Conservation (phyloP, 2,888 invertebrate genomes). For the Melanostoma scalare region DNA sequence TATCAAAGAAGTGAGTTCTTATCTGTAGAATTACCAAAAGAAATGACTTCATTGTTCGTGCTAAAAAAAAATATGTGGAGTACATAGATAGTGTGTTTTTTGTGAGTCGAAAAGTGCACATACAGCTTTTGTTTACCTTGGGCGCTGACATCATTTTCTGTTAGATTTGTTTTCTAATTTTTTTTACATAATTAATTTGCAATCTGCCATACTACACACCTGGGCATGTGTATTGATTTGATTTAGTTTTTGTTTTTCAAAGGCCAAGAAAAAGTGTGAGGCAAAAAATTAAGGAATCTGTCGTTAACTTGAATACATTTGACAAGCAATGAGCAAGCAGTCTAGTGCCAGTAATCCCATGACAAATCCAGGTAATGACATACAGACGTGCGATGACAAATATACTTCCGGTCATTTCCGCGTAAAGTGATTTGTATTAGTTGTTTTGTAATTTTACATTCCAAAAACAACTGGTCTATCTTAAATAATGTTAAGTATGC, state of each 20-base stretch:
- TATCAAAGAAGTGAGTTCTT: conserved; percentile 32
- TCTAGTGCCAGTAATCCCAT: too few relatives aligned
- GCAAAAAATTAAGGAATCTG: too few relatives aligned
- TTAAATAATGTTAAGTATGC: too few relatives aligned
- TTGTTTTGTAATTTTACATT: too few relatives aligned
- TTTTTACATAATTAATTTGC: conserved; percentile 54
- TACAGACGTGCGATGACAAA: too few relatives aligned
- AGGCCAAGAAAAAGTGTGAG: too few relatives aligned
- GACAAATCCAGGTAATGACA: too few relatives aligned
- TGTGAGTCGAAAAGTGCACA: conserved; percentile 39
- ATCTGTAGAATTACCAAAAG: conserved; percentile 22
- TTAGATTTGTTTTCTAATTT: conserved; percentile 25
- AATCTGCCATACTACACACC: neutral
- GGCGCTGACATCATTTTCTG: conserved; percentile 62
- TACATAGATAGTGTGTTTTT: conserved; percentile 9
- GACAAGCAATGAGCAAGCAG: too few relatives aligned
- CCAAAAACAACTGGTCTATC: too few relatives aligned
- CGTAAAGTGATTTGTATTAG: too few relatives aligned
- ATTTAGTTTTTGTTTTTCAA: neutral
- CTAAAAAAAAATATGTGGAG: conserved; percentile 30
- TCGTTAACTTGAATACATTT: too few relatives aligned
- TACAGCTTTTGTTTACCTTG: conserved; percentile 66
- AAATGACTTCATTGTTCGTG: conserved; percentile 56
- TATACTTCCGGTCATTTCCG: too few relatives aligned
- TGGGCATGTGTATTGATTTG: neutral